A percentile compares a stretch with the other conserved stretches of the same genome.
phyloP scores from a whole-genome alignment of 2,888 invertebrate genomes.

The Nemurella pictetii region DNA sequence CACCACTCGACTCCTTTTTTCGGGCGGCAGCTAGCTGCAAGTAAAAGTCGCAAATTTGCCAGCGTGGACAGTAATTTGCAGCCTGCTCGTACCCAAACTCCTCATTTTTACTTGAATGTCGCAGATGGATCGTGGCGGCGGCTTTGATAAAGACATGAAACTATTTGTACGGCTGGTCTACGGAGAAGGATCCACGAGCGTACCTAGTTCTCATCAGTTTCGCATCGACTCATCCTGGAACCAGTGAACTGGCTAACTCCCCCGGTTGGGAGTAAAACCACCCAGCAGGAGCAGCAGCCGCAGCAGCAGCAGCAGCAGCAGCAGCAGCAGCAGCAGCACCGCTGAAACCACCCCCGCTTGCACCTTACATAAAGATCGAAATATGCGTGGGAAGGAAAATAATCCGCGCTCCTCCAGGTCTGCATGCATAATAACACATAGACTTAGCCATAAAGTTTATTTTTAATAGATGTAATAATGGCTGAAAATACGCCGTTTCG shows the following conservation, averaged over 20 bases:
- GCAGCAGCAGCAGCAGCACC: no score
- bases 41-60: no score
- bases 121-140: no score
- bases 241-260: neutral
- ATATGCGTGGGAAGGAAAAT: neutral
- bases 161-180: no score
- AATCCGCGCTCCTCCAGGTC: neutral
- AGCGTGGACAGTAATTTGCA: no score
- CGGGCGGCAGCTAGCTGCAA: no score
- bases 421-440: neutral
- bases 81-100: no score
- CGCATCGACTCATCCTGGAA: neutral
- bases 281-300: no score
- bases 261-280: neutral
- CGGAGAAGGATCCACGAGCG: neutral
- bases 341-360: neutral
- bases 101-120: no score
- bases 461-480: neutral
- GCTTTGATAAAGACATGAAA: no score
- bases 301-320: no score
- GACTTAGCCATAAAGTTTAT: neutral
- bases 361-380: neutral
- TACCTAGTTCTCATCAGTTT: neutral
- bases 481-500: neutral
- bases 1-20: no score